Evolutionary conservation across 2,888 invertebrate genomes (phyloP), one percentile per base, ranked within the genome.

Genomic region (Sarcophaga rosellei): DNA sequence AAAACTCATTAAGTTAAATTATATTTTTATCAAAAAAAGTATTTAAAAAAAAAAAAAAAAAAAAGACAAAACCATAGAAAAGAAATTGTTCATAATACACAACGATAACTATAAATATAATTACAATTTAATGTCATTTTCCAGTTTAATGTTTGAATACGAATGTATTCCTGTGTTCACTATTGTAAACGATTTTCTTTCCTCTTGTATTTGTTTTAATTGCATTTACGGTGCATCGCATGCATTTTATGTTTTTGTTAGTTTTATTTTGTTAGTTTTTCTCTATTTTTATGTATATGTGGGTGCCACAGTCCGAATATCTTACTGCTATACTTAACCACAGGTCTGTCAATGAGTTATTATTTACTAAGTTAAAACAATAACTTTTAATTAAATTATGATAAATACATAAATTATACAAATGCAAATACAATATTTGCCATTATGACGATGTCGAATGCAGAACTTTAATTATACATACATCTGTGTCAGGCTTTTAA

Each of bases 101-200:
- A 73, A 66, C 72, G 73, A 61, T 25, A 62, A 72, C 35, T 15
- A 70, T 68, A 68, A 74, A 81, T 57, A 78, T 87, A 87, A 87
- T 87, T 84, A 87, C 75, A 87, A 81, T 87, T 81, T 84, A 84
- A 87, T 84, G 84, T 84, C 53, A 78, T 81, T 87, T 80, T 70
- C 65, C 73, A 73, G 65, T 81, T 85, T 79, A 74, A 72, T 65
- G 35, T 57, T 11, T 45, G 66, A 61, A 61, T 61, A 66, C 59
- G 53, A 66, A 45, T 59, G 17, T 63, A 79, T 25, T 11, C 35
- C 47, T 70, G 21, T 70, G 20, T 35, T 35, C 53, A 53, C 53
- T 53, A 53, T 53, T 53, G 15, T 53, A 12, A 53, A 53, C 53
- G 53, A 12, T 53, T 53, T 25, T 15, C 8, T 17, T 65, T 25